phyloP scores from a whole-genome alignment of 2,888 invertebrate genomes.

The Anticlea derivata region DNA sequence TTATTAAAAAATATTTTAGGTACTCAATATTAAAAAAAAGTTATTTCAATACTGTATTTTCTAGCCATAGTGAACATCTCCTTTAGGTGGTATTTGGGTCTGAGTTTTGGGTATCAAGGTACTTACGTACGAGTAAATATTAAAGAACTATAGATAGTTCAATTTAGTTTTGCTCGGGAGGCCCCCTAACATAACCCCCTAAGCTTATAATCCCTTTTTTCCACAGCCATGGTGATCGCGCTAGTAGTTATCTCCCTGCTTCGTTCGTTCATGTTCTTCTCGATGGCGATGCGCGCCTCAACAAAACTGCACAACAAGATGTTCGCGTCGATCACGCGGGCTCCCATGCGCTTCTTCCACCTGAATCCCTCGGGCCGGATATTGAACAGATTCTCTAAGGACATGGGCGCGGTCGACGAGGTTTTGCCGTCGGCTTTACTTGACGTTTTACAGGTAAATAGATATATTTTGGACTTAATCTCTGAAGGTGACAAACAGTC shows the following conservation, averaged over 20 bases:
- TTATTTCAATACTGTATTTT: too few species aligned
- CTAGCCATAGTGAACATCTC: too few species aligned
- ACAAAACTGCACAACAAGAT: constrained; percentile 91
- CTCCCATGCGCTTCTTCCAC: constrained; percentile 94
- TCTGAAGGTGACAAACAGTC: too few species aligned
- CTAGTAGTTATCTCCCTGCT: constrained; percentile 76
- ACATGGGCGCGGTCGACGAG: constrained; percentile 90
- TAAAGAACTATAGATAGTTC: too few species aligned
- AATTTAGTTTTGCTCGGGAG: too few species aligned
- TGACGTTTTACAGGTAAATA: constrained; percentile 81
- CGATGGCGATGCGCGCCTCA: constrained; percentile 89
- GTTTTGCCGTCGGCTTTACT: constrained; percentile 85
- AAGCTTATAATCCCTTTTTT: neutral
- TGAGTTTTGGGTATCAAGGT: too few species aligned
- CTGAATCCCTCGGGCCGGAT: constrained; percentile 92
- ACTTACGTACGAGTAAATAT: too few species aligned
- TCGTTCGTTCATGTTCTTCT: constrained; percentile 85
- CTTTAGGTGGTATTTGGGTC: too few species aligned
- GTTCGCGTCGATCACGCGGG: constrained; percentile 91
- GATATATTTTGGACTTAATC: too few species aligned
- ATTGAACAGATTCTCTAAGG: constrained; percentile 95
- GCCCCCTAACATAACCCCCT: too few species aligned
- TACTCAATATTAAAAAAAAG: too few species aligned
- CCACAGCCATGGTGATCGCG: constrained; percentile 74
- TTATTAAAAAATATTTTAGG: too few species aligned